phyloP scores from a whole-genome alignment of 2,797 vertebrate species.

The Heterohyrax brucei region DNA sequence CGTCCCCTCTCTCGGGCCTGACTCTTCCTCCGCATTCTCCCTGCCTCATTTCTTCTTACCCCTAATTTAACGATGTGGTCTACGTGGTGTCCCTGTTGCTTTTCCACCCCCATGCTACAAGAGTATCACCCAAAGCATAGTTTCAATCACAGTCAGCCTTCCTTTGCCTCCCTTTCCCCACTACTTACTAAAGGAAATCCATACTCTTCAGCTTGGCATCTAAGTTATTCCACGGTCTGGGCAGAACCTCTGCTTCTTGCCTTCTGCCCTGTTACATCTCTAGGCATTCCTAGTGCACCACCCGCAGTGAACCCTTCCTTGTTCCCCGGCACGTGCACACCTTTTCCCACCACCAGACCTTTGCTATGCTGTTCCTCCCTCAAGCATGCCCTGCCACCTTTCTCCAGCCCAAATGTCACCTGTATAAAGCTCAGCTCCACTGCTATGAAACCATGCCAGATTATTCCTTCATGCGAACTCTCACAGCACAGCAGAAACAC shows the following conservation, averaged over 20 bases:
- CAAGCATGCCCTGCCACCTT: not conserved
- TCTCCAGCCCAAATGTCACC: not conserved
- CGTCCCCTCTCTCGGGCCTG: not conserved
- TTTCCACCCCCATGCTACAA: not conserved
- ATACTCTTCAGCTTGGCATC: not conserved
- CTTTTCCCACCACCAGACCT: not conserved
- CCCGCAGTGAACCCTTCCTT: not conserved
- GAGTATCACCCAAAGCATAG: not conserved
- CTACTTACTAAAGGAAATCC: slow-evolving; percentile 7
- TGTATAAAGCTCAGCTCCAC: too few species aligned
- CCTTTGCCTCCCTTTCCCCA: not conserved
- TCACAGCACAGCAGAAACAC: not conserved
- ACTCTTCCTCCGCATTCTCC: not conserved
- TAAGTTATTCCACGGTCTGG: not conserved
- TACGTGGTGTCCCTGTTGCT: not conserved
- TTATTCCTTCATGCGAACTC: not conserved
- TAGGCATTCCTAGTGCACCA: not conserved
- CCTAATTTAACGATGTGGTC: not conserved
- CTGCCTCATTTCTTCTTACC: not conserved
- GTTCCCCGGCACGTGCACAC: not conserved
- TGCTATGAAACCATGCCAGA: not conserved
- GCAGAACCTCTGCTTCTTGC: not conserved
- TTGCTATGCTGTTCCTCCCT: not conserved
- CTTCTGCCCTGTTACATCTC: not conserved
- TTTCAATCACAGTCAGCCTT: not conserved